Evolutionary conservation across 2,113 vertebrate species (phyloP).

Genomic region (Talpa occidentalis): DNA sequence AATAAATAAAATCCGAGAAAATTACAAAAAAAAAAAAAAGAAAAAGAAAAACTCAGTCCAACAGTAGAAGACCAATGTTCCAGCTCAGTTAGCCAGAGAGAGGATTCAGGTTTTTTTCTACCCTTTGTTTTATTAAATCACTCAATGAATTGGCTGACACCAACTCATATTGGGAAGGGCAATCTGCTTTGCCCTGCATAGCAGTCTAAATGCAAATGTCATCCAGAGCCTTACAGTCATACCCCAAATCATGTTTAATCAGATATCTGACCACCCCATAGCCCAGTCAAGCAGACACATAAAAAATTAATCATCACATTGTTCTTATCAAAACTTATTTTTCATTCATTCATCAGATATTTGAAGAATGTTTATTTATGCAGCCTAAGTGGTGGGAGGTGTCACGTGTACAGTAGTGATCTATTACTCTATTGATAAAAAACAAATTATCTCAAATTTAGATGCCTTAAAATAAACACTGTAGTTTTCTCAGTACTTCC

Average conservation of each 20-base stretch:
- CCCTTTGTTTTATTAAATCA: neutral
- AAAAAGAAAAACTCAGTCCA: too few relatives aligned
- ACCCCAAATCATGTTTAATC: neutral
- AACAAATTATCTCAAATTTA: neutral
- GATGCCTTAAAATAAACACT: neutral
- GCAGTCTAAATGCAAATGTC: neutral
- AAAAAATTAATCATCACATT: neutral
- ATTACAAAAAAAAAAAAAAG: too few relatives aligned
- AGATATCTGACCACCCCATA: neutral
- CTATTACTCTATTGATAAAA: neutral
- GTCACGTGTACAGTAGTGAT: neutral
- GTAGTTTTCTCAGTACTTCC: neutral
- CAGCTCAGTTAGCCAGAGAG: too few relatives aligned
- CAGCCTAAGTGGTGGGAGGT: neutral
- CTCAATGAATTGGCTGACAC: neutral
- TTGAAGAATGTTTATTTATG: neutral
- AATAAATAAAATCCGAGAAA: too few relatives aligned
- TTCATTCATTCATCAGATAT: neutral
- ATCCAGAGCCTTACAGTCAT: neutral
- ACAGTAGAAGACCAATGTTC: too few relatives aligned
- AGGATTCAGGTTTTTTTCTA: too few relatives aligned
- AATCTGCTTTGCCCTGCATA: neutral
- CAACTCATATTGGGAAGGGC: neutral
- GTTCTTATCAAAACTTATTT: too few relatives aligned
- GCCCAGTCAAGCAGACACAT: neutral